Percentiles rank a stretch among this genome's conserved stretches.
Evolutionary conservation across 2,797 vertebrate genomes (phyloP).

Genomic region (Gymnocypris eckloni): DNA sequence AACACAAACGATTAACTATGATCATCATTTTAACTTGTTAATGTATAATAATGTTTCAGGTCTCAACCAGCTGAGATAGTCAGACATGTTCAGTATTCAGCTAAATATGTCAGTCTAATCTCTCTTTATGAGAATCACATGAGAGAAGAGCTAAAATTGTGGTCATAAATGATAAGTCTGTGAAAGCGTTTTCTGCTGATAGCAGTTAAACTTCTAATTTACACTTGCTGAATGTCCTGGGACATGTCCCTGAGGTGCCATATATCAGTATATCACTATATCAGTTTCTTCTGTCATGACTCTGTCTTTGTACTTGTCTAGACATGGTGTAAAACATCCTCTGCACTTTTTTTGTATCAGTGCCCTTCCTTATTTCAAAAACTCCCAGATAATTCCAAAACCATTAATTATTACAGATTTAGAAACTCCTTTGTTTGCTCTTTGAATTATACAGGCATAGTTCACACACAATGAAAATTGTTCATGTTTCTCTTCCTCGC

Average conservation of each 20-base stretch:
- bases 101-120: background rate
- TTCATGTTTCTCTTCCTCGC: background rate
- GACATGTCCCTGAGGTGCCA: background rate
- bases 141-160: background rate
- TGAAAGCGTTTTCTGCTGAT: conserved; percentile 24
- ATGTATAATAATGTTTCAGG: conserved; percentile 24
- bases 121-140: background rate
- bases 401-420: background rate
- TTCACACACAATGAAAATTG: background rate
- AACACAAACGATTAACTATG: conserved; percentile 51
- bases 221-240: background rate
- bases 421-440: background rate
- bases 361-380: conserved; percentile 36
- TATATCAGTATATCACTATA: conserved; percentile 9
- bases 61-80: conserved; percentile 7
- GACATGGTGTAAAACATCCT: conserved; percentile 18
- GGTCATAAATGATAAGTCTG: background rate
- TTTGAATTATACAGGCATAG: background rate
- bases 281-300: conserved; percentile 14
- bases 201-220: conserved; percentile 16
- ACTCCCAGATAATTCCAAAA: conserved; percentile 10
- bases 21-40: conserved; percentile 34
- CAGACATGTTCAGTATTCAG: conserved; percentile 10
- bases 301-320: conserved; percentile 39
- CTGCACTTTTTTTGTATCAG: background rate